These are phyloP conservation scores for Echinarachnius parma DNA, from an alignment of 53 echinoderm and acorn worm species.

Conservation along the genomic window DNA sequence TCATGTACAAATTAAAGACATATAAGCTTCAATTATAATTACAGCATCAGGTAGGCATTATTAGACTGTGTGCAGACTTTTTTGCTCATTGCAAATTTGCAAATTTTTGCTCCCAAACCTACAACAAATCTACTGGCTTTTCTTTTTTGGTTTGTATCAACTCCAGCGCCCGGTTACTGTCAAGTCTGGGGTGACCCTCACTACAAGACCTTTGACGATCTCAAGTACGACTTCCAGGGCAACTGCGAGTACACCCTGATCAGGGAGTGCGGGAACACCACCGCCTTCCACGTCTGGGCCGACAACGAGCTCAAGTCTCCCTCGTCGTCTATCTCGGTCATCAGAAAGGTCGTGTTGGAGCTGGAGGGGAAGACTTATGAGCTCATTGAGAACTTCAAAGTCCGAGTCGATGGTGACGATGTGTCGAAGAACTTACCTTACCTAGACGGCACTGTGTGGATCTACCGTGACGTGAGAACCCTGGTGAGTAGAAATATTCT, in stretches of 20 bases:
- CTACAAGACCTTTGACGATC: conserved; percentile 51
- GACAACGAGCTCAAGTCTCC: conserved; percentile 3
- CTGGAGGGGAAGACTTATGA: conserved; percentile 17
- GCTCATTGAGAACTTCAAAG: conserved; percentile 32
- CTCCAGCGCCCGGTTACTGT: conserved; percentile 13
- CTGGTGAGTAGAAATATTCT: no score
- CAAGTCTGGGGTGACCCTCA: conserved; percentile 47
- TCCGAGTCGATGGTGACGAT: not conserved
- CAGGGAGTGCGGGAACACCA: conserved; percentile 22
- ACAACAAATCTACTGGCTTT: not conserved
- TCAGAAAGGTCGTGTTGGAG: not conserved
- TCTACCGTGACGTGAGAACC: conserved; percentile 5
- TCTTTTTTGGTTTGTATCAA: not conserved
- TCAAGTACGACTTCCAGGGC: conserved; percentile 48
- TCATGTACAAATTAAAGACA: no score
- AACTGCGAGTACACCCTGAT: conserved; percentile 49
- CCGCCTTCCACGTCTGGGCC: conserved; percentile 1
- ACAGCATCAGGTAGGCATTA: no score
- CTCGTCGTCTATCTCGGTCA: not conserved
- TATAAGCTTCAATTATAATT: no score
- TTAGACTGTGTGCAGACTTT: no score
- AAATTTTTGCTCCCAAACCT: not conserved
- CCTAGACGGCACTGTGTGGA: conserved; percentile 17
- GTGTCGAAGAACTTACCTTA: conserved; percentile 36
- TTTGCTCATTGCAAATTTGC: no score